Base-by-base conservation (phyloP, 2,888 invertebrate species). In the Parasteatoda lunata region DNA sequence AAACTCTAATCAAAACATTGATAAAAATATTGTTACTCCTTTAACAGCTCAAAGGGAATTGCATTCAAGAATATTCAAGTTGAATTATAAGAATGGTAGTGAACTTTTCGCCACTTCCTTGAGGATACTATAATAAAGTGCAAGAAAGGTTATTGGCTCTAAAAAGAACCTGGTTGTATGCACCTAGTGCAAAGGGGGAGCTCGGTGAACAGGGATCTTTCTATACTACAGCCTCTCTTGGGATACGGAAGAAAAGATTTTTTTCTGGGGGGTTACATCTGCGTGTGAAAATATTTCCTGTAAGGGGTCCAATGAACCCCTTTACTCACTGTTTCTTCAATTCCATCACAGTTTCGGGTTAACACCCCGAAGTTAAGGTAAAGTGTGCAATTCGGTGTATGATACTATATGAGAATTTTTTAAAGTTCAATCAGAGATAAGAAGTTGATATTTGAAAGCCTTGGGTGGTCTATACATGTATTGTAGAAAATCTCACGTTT, bases 211-310 rank as follows among this genome's bases (percentile, higher is more conserved):
- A 52, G 52, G 72, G n/a, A 49, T 52, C 49, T 30, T 72, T n/a
- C 66, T 13, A 68, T 15, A 47, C 59, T 51, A 72, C 15, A 51
- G 49, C 64, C 77, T 71, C 83, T 65, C 68, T 64, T 77, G 68
- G 79, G 75, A 85, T 71, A 79, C 85, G 85, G 85, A 85, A 84
- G 79, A 75, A 45, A 69, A 54, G 68, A 64, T 30, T 59, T 47
- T 49, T 68, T 80, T 80, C 75, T 75, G 47, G 7, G 15, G 30
- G 13, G 6, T 13, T 68, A 52, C 85, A 85, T 73, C 79, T 85
- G 85, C 70, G 13, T 70, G 48, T 45, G 47, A 30, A 79, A 85
- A 80, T 85, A 85, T 80, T 85, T 85, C 85, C 85, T 85, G 85
- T 80, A 76, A 54, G 52, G 71, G 69, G 85, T 65, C 64, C 85